Evolutionary conservation across 2,797 vertebrate species (phyloP), one percentile per base, ranked within the genome.

Genomic region (Scolopax bukidnonensis): DNA sequence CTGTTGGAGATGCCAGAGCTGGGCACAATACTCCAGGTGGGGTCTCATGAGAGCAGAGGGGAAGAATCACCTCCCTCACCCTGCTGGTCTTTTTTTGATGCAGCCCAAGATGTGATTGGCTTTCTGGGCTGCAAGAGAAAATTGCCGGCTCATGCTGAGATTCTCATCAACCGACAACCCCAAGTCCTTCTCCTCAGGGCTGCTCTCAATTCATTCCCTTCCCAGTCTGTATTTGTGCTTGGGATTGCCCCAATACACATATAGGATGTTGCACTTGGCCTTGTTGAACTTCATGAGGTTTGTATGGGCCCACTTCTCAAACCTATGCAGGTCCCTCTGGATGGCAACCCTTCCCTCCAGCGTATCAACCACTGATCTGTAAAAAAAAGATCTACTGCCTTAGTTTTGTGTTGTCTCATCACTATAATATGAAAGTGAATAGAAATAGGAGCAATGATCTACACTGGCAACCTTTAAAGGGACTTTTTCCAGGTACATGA

Each of bases 341-440:
- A 20, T 41, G 38, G 18, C 60, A 63, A 28, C 6, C 17, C 38
- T 30, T 41, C 27, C 38, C 60, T 61, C 38, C 60, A 41, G 17
- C 18, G 3, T 61, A 38, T 61, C 18, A 19, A 40, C 27, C 38
- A 28, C 60, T 61, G 27, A 30, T 40, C 33, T 56, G 11, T 67
- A 11, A 81, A 54, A 69, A 69, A 64, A 65, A 75, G 20, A 32
- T 11, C 5, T 60, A 25, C 23, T 30, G 8, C 16, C 36, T 69
- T 28, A 65, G 38, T 21, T 61, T 67, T 43, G 28, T 48, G 23
- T 30, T 59, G 28, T 36, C 64, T 50, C 50, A 63, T 47, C 25
- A 51, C 9, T 21, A 41, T 28, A 83, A 48, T 15, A 48, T 0
- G 1, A 78, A 7, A 68, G 9, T 0, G 0, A 68, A 51, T 2